These are phyloP conservation scores for Nasonia giraulti DNA, from an alignment of 1,140 invertebrate genomes.

Conservation along the genomic window DNA sequence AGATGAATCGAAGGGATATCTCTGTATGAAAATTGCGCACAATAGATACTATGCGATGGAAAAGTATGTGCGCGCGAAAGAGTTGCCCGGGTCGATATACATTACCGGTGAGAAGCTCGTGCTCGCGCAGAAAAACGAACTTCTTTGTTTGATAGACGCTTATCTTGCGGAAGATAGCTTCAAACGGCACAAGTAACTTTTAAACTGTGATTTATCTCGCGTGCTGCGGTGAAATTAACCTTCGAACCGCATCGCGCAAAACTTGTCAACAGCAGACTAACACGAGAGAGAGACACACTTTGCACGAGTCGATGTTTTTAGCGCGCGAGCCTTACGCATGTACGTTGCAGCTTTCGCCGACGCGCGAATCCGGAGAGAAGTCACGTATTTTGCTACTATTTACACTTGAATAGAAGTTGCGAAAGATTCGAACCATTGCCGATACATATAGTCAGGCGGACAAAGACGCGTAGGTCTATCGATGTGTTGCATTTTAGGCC, in stretches of 20 bases:
- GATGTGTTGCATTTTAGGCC: conserved; percentile 7
- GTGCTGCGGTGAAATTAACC: background rate
- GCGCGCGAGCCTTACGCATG: background rate
- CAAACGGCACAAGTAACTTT: conserved; percentile 37
- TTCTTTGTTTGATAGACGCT: conserved; percentile 27
- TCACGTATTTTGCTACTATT: conserved; percentile 10
- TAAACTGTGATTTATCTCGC: conserved; percentile 41
- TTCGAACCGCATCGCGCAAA: background rate
- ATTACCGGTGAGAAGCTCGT: background rate
- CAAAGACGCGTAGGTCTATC: background rate
- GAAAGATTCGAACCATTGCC: background rate
- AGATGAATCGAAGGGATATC: background rate
- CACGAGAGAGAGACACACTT: background rate
- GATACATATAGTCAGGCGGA: background rate
- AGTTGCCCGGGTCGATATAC: background rate
- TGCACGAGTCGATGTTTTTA: conserved; percentile 14
- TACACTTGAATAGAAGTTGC: background rate
- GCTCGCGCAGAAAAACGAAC: background rate
- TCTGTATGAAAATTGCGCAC: background rate
- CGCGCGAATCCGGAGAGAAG: background rate
- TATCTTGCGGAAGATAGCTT: conserved; percentile 28
- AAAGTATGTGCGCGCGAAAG: background rate
- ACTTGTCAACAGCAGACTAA: conserved; percentile 5
- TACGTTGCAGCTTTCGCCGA: background rate
- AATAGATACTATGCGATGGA: background rate